These are phyloP conservation scores for Eurystomus gularis DNA, from an alignment of 2,113 vertebrate species.

Conservation along the genomic window DNA sequence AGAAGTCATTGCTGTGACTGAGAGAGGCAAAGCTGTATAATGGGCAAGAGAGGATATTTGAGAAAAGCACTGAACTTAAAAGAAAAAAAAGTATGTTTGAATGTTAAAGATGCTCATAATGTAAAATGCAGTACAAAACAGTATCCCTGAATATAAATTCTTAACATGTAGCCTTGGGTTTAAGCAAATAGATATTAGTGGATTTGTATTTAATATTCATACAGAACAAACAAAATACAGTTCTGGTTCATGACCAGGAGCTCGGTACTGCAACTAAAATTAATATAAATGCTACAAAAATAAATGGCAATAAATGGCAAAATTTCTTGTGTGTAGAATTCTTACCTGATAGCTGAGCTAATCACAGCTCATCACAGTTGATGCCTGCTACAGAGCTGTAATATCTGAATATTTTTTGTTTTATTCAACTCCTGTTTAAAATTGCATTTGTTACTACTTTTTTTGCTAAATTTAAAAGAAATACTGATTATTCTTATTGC, in stretches of 20 bases:
- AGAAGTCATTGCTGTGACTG: constrained; percentile 40
- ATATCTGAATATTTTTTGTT: background rate
- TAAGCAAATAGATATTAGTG: background rate
- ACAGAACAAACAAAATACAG: background rate
- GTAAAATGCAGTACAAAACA: constrained; percentile 30
- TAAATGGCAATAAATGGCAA: background rate
- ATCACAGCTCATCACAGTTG: background rate
- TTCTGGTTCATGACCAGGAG: background rate
- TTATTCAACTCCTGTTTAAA: background rate
- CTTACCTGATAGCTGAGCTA: background rate
- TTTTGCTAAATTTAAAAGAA: background rate
- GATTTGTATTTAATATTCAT: background rate
- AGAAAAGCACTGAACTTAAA: constrained; percentile 49
- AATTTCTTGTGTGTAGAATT: background rate
- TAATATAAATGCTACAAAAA: background rate
- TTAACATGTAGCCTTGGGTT: background rate
- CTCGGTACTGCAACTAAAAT: background rate
- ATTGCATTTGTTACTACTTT: background rate
- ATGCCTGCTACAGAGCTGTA: background rate
- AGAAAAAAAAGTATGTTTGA: constrained; percentile 37
- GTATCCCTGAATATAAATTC: background rate
- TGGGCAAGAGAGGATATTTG: constrained; percentile 32
- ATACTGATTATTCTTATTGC: background rate
- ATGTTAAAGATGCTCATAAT: constrained; percentile 38
- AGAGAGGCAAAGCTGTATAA: constrained; percentile 43